Conservation (phyloP, 1,140 invertebrate species). For the Daktulosphaira vitifoliae region DNA sequence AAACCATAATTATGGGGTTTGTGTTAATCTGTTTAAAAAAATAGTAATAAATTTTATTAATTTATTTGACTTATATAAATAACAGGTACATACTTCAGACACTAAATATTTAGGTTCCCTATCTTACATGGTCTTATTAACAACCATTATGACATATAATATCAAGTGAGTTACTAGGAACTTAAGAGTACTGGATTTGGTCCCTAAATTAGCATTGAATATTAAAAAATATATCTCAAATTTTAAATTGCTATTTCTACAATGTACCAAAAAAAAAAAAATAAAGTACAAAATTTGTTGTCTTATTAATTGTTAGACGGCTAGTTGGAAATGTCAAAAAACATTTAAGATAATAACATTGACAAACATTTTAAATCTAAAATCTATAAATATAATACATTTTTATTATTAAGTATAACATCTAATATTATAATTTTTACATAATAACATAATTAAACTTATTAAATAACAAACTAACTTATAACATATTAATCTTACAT, state of each 20-base stretch:
- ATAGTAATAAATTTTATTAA: not conserved
- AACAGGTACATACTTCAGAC: constrained; percentile 16
- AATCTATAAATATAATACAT: not conserved
- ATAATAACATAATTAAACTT: not conserved
- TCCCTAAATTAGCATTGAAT: not conserved
- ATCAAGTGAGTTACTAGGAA: constrained; percentile 17
- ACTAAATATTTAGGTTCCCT: constrained; percentile 6
- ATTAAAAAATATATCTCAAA: not conserved
- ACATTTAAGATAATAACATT: not conserved
- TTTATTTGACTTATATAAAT: not conserved
- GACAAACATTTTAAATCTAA: not conserved
- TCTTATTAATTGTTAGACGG: not conserved
- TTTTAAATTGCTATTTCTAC: not conserved
- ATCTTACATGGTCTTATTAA: not conserved
- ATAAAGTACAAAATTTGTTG: too few relatives aligned
- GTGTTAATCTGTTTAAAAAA: not conserved
- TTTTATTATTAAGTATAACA: not conserved
- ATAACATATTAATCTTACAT: not conserved
- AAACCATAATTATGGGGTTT: not conserved
- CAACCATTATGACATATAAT: not conserved
- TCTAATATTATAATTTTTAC: too few relatives aligned
- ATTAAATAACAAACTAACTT: constrained; percentile 11
- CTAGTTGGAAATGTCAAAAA: not conserved
- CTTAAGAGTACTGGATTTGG: constrained; percentile 27
- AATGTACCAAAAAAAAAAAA: not conserved